Conservation (phyloP, 2,797 vertebrate species). For the Typhlichthys eigenmanni region DNA sequence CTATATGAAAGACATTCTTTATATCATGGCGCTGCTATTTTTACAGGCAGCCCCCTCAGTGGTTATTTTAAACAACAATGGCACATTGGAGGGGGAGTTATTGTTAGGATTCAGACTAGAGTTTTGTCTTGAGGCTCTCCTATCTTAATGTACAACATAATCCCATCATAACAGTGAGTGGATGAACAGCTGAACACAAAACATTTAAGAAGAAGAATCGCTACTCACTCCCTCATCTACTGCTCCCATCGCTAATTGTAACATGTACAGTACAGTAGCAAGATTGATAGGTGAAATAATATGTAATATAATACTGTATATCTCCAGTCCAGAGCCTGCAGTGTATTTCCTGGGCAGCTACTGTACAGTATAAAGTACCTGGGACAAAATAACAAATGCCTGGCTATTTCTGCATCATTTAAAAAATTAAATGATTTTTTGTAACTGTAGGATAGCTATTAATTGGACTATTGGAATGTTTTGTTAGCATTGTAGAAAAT, state of each 20-base stretch:
- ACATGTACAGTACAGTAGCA: too few species aligned
- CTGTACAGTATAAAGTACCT: too few species aligned
- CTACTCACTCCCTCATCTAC: too few species aligned
- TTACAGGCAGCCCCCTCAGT: constrained; percentile 25
- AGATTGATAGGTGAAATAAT: too few species aligned
- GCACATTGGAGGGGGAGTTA: constrained; percentile 24
- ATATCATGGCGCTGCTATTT: constrained; percentile 50
- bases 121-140: background rate
- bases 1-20: constrained; percentile 57
- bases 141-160: too few species aligned
- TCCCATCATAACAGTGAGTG: too few species aligned
- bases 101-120: constrained; percentile 17
- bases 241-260: too few species aligned
- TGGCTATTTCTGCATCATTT: background rate
- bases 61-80: constrained; percentile 41
- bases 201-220: too few species aligned
- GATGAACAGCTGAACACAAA: too few species aligned
- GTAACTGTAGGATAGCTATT: background rate
- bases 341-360: too few species aligned
- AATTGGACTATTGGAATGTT: background rate
- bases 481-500: background rate
- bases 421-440: background rate
- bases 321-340: too few species aligned
- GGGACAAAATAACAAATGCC: background rate
- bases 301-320: too few species aligned